Evolutionary conservation across 2,113 vertebrate species (phyloP), one percentile per base, ranked within the genome.

Genomic region (Odocoileus virginianus): DNA sequence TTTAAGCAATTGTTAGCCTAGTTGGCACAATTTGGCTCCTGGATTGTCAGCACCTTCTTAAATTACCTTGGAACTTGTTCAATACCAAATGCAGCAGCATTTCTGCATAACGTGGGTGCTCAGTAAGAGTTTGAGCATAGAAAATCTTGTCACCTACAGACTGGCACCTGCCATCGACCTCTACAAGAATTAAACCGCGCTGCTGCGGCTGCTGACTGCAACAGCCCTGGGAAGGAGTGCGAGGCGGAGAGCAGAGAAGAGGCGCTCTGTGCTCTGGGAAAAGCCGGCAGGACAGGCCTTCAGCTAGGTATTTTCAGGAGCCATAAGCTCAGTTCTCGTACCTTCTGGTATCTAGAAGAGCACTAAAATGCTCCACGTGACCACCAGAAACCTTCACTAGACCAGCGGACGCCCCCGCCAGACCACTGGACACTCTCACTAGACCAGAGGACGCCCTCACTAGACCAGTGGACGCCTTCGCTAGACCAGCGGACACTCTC

Each of bases 391-490:
- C 52, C 52, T 16, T 54, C 16, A 17, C 52, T 54, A 17, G 52
- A 54, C 52, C 52, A 52, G 52, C 15, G 52, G 52, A 16, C 15
- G 40, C 40, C 40, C 40, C 40, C 40, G 40, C 40, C 40, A 40
- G 40, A 40, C 40, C 40, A 40, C 40, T 40, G 40, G 40, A 40
- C 40, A 40, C 40, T 40, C 40, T 40, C 40, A 40, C 27, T 6
- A 2, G 0, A 30, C 6, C 27, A 60, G 12, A 0, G 0, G 60
- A 30, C 27, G 14, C 58, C 13, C 0, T 60, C 58, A 0, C 58
- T 2, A 13, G 3, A 13, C 57, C 57, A 27, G 23, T 4, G 0
- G 58, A 60, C 5, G 2, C 27, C 0, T 0, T 28, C 58, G 2
- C 58, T 60, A 60, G 27, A 6, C 58, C 58, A 60, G 5, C 2